phyloP scores from a whole-genome alignment of 2,113 vertebrate genomes.

The Pelobates fuscus region DNA sequence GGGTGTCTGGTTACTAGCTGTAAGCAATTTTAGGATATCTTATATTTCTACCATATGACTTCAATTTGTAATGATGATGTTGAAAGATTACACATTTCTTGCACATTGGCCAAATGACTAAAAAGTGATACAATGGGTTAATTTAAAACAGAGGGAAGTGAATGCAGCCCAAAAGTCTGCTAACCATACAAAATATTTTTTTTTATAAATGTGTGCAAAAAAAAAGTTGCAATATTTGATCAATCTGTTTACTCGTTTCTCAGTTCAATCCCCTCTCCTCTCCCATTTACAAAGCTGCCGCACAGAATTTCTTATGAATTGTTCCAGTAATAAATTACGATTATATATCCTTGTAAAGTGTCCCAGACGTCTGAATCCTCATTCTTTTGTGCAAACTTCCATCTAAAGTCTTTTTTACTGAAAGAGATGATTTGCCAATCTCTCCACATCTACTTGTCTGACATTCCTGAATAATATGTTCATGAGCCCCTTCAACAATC shows the following conservation, averaged over 20 bases:
- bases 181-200: neutral
- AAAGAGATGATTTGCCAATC: neutral
- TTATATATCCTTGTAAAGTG: neutral
- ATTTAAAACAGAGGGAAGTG: neutral
- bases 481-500: neutral
- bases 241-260: conserved; percentile 1
- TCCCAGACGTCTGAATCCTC: neutral
- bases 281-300: neutral
- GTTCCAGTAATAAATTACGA: neutral
- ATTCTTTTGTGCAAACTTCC: neutral
- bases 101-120: neutral
- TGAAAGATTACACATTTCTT: neutral
- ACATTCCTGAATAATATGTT: conserved; percentile 5
- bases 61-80: neutral
- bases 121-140: neutral
- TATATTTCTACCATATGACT: conserved; percentile 13
- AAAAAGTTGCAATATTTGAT: conserved; percentile 11
- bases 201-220: neutral
- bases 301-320: neutral
- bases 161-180: conserved; percentile 10
- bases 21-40: neutral
- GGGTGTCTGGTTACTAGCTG: neutral
- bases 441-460: neutral
- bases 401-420: neutral
- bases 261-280: neutral